phyloP scores from a whole-genome alignment of 2,113 vertebrate genomes.

The Progne subis region DNA sequence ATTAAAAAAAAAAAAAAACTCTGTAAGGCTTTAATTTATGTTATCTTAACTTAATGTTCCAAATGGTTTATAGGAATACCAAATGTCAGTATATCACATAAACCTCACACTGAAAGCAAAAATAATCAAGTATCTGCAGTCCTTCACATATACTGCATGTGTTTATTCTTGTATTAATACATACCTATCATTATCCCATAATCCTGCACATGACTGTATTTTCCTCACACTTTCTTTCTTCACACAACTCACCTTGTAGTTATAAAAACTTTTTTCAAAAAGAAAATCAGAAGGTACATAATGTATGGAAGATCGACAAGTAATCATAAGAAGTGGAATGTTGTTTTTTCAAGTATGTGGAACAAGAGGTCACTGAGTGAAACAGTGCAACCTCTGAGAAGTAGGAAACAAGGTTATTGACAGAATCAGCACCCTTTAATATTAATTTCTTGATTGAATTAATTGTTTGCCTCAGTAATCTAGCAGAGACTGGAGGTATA shows the following conservation, averaged over 20 bases:
- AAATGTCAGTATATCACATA: not conserved
- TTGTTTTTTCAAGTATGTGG: not conserved
- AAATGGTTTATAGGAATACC: not conserved
- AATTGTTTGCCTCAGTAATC: conserved; percentile 40
- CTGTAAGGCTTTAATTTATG: not conserved
- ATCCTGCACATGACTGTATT: not conserved
- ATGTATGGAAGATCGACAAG: not conserved
- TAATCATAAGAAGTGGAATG: not conserved
- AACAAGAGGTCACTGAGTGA: not conserved
- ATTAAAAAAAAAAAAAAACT: not conserved
- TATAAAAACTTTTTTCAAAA: not conserved
- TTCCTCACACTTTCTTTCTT: not conserved
- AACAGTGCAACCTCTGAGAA: not conserved
- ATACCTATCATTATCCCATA: not conserved
- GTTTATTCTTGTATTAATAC: not conserved
- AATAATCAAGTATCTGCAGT: not conserved
- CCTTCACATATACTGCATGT: not conserved
- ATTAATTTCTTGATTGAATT: conserved; percentile 48
- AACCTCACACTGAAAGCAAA: not conserved
- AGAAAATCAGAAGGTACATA: not conserved
- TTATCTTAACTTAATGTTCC: not conserved
- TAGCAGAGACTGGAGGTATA: not conserved
- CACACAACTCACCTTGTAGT: not conserved
- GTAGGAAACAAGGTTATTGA: not conserved
- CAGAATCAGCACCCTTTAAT: conserved; percentile 25